Base-by-base conservation (phyloP, 2,113 vertebrate species). In the Macquaria ambigua region DNA sequence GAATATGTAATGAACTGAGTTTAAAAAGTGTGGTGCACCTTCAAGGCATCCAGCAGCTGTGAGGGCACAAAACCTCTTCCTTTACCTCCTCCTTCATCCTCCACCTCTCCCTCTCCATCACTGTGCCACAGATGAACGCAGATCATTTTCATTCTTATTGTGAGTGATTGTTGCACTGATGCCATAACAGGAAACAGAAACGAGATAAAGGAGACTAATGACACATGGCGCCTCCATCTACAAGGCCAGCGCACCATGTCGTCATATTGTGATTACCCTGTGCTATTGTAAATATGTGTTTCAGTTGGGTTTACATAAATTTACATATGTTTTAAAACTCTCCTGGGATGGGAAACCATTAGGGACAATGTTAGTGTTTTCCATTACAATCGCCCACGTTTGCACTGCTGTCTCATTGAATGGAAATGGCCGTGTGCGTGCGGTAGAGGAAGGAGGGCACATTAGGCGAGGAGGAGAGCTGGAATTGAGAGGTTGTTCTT, bases 221-320 rank as follows among this genome's bases (percentile, higher is more conserved):
- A 97, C 91, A 96, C 96, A 96, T 97, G 95, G 95, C 92, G 79
- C 93, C 93, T 95, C 95, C 95, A 96, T 96, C 95, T 96, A 92
- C 95, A 95, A 90, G 94, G 94, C 95, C 91, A 92, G 93, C 48
- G 91, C 7, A 87, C 92, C 94, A 91, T 96, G 93, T 93, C 93
- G 56, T 92, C 94, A 87, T 95, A 91, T 96, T 96, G 95, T 96
- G 95, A 96, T 97, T 96, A 96, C 94, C 91, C 92, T 58, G 88
- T 93, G 83, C 52, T 88, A 88, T 96, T 96, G 95, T 95, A 95
- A 96, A 96, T 95, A 96, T 96, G 88, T 95, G 91, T 94, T 95
- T 95, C 89, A 89, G 79, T 90, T 94, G 85, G 91, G 87, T 90
- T 96, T 95, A 93, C 94, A 93, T 90, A 93, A 84, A 92, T 95